These are phyloP conservation scores for Acyrthosiphon pisum DNA, from an alignment of 1,140 invertebrate genomes.

Conservation along the genomic window DNA sequence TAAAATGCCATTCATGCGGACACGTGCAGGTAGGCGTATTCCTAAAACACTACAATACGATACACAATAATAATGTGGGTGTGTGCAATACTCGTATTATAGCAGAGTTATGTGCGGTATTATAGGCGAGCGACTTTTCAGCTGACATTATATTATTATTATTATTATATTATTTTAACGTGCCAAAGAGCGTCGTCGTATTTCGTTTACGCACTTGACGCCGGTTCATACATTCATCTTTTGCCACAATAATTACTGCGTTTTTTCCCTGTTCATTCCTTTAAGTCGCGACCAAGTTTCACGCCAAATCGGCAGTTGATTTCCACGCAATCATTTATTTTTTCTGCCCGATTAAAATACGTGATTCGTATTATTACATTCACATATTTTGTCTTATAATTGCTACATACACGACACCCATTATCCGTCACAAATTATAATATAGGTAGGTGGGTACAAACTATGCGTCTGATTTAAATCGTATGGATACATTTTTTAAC, in stretches of 20 bases:
- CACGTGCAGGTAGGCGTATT: background rate
- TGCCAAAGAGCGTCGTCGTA: background rate
- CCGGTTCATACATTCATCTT: background rate
- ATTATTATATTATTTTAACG: background rate
- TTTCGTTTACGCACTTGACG: background rate
- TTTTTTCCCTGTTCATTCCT: background rate
- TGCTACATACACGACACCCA: no score
- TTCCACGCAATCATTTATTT: no score
- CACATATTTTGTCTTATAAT: no score
- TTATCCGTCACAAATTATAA: no score
- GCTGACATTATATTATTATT: background rate
- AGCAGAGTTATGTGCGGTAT: background rate
- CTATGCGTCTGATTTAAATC: no score
- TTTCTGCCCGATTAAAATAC: no score
- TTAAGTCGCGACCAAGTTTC: background rate
- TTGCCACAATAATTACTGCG: background rate
- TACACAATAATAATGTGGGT: background rate
- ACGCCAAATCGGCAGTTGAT: background rate
- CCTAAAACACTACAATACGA: background rate
- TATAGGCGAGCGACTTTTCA: background rate
- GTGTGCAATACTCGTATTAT: background rate
- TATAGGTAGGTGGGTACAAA: no score
- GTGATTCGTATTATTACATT: no score
- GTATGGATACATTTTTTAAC: no score
- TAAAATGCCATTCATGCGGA: constrained; percentile 2